Evolutionary conservation across 2,113 vertebrate genomes (phyloP), one percentile per base, ranked within the genome.

Genomic region (Daubentonia madagascariensis): DNA sequence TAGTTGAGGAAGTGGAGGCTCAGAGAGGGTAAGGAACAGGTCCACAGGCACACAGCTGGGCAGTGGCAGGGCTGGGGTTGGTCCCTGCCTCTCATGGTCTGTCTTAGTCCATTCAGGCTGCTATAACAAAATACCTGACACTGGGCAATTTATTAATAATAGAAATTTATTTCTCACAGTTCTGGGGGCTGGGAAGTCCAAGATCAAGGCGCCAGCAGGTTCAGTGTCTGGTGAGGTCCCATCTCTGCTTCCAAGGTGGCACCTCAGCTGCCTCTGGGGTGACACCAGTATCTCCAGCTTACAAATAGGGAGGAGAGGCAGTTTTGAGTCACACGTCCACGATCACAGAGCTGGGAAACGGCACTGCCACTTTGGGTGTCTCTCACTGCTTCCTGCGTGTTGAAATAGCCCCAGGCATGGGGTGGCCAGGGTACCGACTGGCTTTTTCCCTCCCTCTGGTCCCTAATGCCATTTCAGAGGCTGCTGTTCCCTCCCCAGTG

Each of bases 301-400:
- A 57, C 22, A 40, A 6, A 28, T 0, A 11, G 88, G 18, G n/a
- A 25, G 54, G 11, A 1, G 2, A 35, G 52, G 81, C 23, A 1
- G 16, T 30, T 1, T 0, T 10, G 32, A 76, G 63, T 25, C 32
- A 48, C 0, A 0, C 9, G 72, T 37, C 57, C 32, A 0, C 20
- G 16, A 45, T 54, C 30, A 8, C 83, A 43, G 70, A 6, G 68
- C 35, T 6, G 40, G 65, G 57, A 23, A 20, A 17, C 37, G 3
- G 22, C 67, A 18, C 4, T 2, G 14, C 50, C 30, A 3, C 43
- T 22, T 20, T 45, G 43, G 4, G 0, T 2, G 14, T 48, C 20
- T 59, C 80, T 76, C 40, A 9, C 18, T 14, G 50, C 59, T 25
- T 35, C 40, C 78, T 35, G 23, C 35, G 37, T 0, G 0, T 40